Evolutionary conservation across 64 coral and sea anemone genomes (phyloP).

Genomic region (Montipora foliosa): DNA sequence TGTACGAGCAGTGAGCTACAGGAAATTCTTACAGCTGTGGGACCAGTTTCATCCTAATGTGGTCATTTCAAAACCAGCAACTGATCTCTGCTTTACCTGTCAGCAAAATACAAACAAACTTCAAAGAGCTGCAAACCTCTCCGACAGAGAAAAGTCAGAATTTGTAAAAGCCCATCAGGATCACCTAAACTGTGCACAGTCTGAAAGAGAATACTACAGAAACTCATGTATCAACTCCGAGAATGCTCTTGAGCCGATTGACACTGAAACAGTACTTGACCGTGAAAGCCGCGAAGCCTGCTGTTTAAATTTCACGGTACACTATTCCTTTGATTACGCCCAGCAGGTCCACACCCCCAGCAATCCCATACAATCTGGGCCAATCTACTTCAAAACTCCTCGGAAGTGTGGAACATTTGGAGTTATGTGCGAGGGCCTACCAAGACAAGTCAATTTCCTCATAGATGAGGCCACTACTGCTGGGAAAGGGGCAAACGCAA

Average conservation of each 20-base stretch:
- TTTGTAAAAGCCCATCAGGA: no score
- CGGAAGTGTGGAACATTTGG: conserved; percentile 55
- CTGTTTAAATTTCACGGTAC: no score
- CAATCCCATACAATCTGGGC: conserved; percentile 53
- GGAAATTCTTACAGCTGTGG: background rate
- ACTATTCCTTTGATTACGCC: no score
- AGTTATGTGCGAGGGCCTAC: conserved; percentile 29
- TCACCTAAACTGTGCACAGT: no score
- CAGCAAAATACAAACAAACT: no score
- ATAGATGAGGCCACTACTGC: conserved; percentile 19
- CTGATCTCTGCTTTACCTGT: background rate
- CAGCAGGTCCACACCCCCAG: background rate
- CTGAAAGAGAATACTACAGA: conserved; percentile 2
- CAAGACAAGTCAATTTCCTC: conserved; percentile 52
- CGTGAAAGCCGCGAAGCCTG: background rate
- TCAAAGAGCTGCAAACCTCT: no score
- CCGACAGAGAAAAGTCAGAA: no score
- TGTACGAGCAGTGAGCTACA: background rate
- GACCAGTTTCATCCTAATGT: conserved; percentile 44
- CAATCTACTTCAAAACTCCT: conserved; percentile 69
- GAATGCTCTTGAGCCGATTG: background rate
- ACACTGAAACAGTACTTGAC: background rate
- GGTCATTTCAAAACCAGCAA: conserved; percentile 56
- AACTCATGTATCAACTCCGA: background rate
- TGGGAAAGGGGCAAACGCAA: conserved; percentile 43